phyloP scores from a whole-genome alignment of 2,113 vertebrate species.

The Pelecanus crispus region DNA sequence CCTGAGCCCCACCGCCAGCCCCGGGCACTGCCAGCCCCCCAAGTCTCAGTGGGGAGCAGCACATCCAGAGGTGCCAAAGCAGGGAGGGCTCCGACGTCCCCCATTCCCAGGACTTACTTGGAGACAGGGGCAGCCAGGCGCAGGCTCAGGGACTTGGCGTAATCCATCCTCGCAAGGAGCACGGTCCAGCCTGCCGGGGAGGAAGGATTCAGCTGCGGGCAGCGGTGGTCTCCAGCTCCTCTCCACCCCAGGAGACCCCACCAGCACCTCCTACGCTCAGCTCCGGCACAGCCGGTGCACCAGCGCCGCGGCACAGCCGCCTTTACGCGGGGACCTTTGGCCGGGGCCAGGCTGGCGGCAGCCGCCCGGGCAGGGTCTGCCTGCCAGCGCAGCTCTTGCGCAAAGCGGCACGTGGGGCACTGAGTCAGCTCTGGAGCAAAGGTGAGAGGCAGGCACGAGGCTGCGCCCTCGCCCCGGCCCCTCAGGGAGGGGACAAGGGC shows the following conservation, averaged over 20 bases:
- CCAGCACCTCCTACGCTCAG: background rate
- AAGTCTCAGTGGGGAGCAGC: background rate
- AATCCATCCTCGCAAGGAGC: background rate
- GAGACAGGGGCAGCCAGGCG: conserved; percentile 29
- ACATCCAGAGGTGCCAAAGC: background rate
- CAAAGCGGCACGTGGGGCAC: background rate
- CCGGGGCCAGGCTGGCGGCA: background rate
- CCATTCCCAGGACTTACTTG: background rate
- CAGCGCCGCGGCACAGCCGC: accelerated
- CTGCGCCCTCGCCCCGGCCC: accelerated
- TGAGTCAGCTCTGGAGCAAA: conserved; percentile 33
- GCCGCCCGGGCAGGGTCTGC: background rate
- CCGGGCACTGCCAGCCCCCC: accelerated
- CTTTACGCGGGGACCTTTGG: conserved; percentile 15
- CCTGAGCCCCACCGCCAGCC: background rate
- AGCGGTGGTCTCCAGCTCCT: background rate
- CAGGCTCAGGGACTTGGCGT: conserved; percentile 47
- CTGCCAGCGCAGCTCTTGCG: background rate
- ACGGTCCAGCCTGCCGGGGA: background rate
- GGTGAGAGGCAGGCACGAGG: background rate
- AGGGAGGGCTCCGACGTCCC: background rate
- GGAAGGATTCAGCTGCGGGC: background rate
- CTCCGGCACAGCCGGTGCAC: accelerated
- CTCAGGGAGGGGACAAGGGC: accelerated
- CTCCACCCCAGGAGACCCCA: background rate